These are phyloP conservation scores for Melozone crissalis DNA, from an alignment of 2,113 vertebrate genomes.

Conservation along the genomic window DNA sequence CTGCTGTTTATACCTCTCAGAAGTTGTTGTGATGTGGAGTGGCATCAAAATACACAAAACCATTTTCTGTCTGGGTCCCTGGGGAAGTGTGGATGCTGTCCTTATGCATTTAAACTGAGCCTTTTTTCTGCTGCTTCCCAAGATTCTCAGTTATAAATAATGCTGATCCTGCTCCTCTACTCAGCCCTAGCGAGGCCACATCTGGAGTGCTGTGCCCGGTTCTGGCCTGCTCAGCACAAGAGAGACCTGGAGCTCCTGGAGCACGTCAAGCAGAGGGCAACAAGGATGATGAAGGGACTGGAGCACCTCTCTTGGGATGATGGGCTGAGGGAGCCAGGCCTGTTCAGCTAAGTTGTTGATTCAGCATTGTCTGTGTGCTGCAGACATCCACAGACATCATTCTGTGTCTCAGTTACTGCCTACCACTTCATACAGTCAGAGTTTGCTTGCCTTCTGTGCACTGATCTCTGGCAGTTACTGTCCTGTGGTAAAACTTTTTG, in stretches of 20 bases:
- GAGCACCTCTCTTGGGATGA: rapidly evolving
- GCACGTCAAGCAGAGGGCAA: neutral
- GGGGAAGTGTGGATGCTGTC: neutral
- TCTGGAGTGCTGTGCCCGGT: neutral
- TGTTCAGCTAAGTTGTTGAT: neutral
- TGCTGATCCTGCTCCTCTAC: neutral
- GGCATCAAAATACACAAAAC: neutral
- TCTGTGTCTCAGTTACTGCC: neutral
- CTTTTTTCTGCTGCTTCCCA: neutral
- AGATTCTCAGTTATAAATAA: neutral
- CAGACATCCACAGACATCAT: rapidly evolving
- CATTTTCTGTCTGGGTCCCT: neutral
- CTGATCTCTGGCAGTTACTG: neutral
- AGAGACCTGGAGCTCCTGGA: neutral
- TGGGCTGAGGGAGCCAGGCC: neutral
- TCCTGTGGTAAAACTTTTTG: neutral
- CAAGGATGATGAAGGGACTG: neutral
- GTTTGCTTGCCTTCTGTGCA: neutral
- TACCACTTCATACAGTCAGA: neutral
- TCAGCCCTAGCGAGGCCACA: neutral
- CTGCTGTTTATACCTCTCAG: neutral
- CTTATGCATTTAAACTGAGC: neutral
- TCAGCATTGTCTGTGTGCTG: rapidly evolving
- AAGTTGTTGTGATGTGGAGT: neutral
- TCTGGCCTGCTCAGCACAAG: neutral